These are phyloP conservation scores for Drosophila tanythrix DNA, from an alignment of 2,888 invertebrate species.

Conservation along the genomic window DNA sequence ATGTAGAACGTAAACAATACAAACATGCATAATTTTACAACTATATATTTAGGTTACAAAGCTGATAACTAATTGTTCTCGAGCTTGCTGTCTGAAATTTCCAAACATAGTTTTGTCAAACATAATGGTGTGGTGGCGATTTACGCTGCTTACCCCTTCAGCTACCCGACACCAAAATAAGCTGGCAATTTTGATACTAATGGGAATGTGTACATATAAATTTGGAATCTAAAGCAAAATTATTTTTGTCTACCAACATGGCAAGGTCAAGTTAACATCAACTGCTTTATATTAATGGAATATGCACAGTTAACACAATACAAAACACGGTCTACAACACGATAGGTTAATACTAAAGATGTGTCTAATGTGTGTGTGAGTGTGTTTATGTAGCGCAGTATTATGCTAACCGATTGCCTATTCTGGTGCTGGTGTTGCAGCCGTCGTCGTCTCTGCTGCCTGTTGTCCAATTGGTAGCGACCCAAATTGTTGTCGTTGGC, in stretches of 20 bases:
- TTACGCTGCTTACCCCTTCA: slow-evolving; percentile 36
- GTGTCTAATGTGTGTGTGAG: slow-evolving; percentile 5
- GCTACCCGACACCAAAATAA: slow-evolving; percentile 28
- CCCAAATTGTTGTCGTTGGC: slow-evolving; percentile 58
- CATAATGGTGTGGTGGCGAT: neutral
- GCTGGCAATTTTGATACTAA: neutral
- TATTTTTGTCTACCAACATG: neutral
- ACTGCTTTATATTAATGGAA: neutral
- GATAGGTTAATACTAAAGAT: neutral
- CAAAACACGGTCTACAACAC: slow-evolving; percentile 8
- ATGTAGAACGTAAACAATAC: neutral
- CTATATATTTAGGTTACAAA: neutral
- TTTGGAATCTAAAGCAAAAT: slow-evolving; percentile 19
- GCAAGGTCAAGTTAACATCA: neutral
- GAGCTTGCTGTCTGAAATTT: slow-evolving; percentile 11
- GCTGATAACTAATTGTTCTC: neutral
- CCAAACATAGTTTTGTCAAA: neutral
- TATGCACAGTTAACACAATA: neutral
- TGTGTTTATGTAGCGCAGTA: slow-evolving; percentile 5
- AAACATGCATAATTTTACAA: neutral
- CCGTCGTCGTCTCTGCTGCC: slow-evolving; percentile 56
- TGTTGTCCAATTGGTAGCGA: slow-evolving; percentile 43
- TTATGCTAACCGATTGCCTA: slow-evolving; percentile 59
- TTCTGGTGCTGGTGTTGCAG: slow-evolving; percentile 33
- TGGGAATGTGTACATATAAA: slow-evolving; percentile 1